Evolutionary conservation across 1,140 invertebrate species (phyloP).

Genomic region (Diabrotica virgifera): DNA sequence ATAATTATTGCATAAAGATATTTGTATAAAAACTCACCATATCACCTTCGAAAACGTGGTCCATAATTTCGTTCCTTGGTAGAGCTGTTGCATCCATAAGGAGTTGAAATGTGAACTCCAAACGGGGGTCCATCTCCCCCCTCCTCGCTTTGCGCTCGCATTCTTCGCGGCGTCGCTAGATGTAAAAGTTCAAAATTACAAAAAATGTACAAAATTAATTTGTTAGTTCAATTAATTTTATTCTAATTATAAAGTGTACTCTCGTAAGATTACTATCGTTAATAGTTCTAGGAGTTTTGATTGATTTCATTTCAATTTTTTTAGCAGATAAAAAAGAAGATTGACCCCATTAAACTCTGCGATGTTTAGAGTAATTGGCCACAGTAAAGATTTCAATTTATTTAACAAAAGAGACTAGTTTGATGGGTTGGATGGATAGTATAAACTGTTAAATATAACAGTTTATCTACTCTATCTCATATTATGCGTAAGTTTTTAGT

Average conservation of each 20-base stretch:
- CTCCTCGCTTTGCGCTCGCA: conserved; percentile 82
- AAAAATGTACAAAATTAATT: background rate
- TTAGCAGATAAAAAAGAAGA: too few species aligned
- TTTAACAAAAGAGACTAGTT: too few species aligned
- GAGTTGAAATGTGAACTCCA: conserved; percentile 85
- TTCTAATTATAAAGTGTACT: too few species aligned
- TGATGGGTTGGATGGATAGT: too few species aligned
- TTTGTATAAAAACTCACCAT: conserved; percentile 59
- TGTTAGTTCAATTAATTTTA: background rate
- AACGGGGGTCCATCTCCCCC: conserved; percentile 83
- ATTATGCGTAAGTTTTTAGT: too few species aligned
- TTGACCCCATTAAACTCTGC: too few species aligned
- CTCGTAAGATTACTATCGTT: background rate
- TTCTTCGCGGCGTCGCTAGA: conserved; percentile 80
- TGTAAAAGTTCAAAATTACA: conserved; percentile 12
- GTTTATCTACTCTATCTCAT: too few species aligned
- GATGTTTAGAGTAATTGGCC: too few species aligned
- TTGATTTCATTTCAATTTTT: too few species aligned
- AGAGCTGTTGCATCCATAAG: conserved; percentile 78
- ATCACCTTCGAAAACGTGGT: conserved; percentile 83
- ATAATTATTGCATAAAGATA: too few species aligned
- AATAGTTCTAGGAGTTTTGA: background rate
- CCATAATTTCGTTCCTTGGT: conserved; percentile 79
- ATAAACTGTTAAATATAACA: too few species aligned
- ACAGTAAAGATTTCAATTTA: too few species aligned